Percentiles rank a stretch among this genome's conserved stretches.
Conservation (phyloP, 2,797 vertebrate genomes). For the Arnoldichthys spilopterus region DNA sequence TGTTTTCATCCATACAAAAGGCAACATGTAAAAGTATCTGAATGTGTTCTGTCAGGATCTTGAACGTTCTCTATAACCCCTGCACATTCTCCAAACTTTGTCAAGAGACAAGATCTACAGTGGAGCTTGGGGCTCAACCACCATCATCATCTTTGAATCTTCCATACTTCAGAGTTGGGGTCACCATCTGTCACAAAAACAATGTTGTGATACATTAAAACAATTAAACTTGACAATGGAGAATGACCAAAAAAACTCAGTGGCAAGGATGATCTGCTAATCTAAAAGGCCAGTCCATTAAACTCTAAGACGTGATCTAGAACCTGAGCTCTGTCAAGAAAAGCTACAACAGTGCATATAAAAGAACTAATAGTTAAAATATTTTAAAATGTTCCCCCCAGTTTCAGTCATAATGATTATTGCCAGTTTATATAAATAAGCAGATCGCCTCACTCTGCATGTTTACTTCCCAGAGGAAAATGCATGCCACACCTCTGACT, state of each 20-base stretch:
- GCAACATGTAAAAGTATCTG: neutral
- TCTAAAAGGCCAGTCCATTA: slow-evolving; percentile 68
- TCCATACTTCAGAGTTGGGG: slow-evolving; percentile 54
- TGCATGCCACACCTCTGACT: neutral
- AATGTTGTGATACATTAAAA: neutral
- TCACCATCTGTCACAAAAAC: slow-evolving; percentile 64
- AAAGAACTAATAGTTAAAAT: neutral
- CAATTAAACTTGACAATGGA: neutral
- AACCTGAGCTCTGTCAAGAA: slow-evolving; percentile 44
- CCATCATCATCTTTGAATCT: slow-evolving; percentile 67
- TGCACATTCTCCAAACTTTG: slow-evolving; percentile 67
- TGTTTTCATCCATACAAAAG: neutral
- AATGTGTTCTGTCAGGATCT: slow-evolving; percentile 56
- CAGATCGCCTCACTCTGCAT: neutral
- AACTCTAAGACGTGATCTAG: slow-evolving; percentile 72
- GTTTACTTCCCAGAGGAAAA: neutral
- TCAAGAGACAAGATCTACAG: slow-evolving; percentile 73
- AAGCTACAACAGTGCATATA: neutral
- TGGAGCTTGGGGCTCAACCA: slow-evolving; percentile 60
- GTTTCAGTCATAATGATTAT: neutral
- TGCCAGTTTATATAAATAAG: neutral
- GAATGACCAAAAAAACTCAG: neutral
- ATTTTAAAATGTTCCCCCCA: neutral
- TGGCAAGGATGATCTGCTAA: slow-evolving; percentile 71
- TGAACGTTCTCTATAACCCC: slow-evolving; percentile 66